Evolutionary conservation across 2,113 vertebrate species (phyloP).

Genomic region (Rynchops niger): DNA sequence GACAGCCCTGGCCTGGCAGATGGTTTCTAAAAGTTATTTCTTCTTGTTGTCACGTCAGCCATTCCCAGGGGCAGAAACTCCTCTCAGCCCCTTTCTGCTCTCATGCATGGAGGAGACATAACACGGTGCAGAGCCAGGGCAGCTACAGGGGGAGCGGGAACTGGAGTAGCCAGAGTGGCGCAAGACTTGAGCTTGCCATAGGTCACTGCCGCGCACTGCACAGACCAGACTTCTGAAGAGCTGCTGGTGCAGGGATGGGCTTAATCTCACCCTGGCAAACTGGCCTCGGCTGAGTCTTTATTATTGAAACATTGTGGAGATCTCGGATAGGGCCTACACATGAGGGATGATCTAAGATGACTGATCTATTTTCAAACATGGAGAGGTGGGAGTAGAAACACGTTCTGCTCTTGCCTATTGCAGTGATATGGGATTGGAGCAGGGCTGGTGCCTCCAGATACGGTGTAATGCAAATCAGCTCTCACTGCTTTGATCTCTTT

Average conservation of each 20-base stretch:
- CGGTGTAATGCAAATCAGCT: constrained; percentile 29
- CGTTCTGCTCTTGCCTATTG: constrained; percentile 23
- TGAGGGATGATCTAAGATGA: constrained; percentile 18
- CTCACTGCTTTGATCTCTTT: constrained; percentile 43
- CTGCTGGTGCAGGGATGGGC: not conserved
- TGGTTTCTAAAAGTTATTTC: not conserved
- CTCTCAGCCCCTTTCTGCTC: not conserved
- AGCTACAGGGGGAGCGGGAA: accelerated
- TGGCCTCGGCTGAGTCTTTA: not conserved
- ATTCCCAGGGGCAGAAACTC: not conserved
- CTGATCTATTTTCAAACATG: constrained; percentile 43
- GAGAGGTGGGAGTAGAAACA: constrained; percentile 59
- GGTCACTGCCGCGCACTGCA: not conserved
- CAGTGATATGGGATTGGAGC: not conserved
- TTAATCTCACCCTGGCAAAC: not conserved
- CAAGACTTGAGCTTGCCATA: not conserved
- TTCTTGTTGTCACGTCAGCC: not conserved
- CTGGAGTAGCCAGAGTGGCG: not conserved
- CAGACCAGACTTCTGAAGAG: not conserved
- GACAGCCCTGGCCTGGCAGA: not conserved
- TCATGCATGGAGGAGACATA: not conserved
- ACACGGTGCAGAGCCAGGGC: accelerated
- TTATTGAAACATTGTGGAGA: constrained; percentile 6
- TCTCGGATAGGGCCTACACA: not conserved
- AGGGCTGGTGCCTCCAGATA: constrained; percentile 50